These are phyloP conservation scores for Heptranchias perlo DNA, from an alignment of 2,113 vertebrate species.

Conservation along the genomic window DNA sequence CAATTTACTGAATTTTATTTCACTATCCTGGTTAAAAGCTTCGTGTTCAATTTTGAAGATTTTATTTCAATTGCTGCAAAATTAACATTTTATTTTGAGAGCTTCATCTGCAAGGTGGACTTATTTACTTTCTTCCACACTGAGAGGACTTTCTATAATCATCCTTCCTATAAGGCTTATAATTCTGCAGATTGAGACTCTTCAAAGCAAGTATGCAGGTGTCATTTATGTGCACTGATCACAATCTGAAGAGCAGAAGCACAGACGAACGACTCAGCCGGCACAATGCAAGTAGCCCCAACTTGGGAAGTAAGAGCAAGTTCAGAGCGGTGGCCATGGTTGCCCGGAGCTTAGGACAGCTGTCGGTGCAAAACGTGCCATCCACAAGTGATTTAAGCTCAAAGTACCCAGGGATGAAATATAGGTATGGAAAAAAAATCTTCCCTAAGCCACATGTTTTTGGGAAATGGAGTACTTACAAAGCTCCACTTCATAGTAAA, in stretches of 20 bases:
- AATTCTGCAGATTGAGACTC: slow-evolving; percentile 2
- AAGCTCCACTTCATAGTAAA: background rate
- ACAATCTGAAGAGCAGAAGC: slow-evolving; percentile 77
- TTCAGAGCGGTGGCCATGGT: slow-evolving; percentile 90
- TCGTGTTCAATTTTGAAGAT: background rate
- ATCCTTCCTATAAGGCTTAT: background rate
- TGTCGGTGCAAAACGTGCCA: slow-evolving; percentile 74
- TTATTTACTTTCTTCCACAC: background rate
- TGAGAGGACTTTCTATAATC: background rate
- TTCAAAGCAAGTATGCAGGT: slow-evolving; percentile 75
- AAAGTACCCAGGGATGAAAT: slow-evolving; percentile 82
- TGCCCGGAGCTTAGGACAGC: slow-evolving; percentile 86
- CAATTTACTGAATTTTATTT: background rate
- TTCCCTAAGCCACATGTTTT: background rate
- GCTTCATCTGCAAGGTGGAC: background rate
- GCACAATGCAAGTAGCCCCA: slow-evolving; percentile 81
- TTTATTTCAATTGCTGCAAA: background rate
- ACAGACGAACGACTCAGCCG: slow-evolving; percentile 79
- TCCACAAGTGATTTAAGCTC: slow-evolving; percentile 65
- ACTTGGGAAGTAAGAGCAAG: slow-evolving; percentile 73
- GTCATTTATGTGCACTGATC: slow-evolving; percentile 88
- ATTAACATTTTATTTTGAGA: background rate
- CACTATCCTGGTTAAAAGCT: background rate
- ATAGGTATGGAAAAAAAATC: slow-evolving; percentile 68
- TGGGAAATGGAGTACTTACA: background rate